Conservation (phyloP, 2,888 invertebrate species). For the Muschampia plurimacula region DNA sequence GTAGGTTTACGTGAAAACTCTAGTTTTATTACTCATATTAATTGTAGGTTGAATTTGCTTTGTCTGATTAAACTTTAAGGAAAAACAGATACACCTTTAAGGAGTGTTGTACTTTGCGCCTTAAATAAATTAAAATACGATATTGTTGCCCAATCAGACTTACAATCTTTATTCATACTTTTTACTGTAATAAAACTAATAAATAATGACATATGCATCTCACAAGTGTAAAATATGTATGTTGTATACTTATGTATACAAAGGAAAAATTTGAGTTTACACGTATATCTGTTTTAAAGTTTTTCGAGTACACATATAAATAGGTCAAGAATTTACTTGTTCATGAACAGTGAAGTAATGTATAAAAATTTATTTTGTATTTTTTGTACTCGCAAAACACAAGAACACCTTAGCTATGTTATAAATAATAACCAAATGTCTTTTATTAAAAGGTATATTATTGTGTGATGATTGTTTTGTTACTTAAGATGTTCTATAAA, state of each 20-base stretch:
- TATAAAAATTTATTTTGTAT: neutral
- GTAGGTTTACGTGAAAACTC: conserved; percentile 30
- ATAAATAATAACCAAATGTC: conserved; percentile 61
- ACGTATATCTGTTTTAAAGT: conserved; percentile 27
- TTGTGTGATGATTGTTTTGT: conserved; percentile 80
- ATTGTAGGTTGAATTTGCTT: neutral
- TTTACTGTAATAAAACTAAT: no score
- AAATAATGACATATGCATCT: no score
- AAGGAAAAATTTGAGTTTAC: conserved; percentile 24
- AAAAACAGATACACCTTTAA: no score
- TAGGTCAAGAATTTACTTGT: neutral
- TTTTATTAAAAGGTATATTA: conserved; percentile 74
- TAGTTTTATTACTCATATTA: conserved; percentile 5
- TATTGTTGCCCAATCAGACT: no score
- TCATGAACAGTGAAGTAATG: neutral
- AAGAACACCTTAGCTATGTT: conserved; percentile 48
- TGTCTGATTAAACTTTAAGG: no score
- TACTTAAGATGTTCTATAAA: conserved; percentile 61
- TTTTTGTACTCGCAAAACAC: conserved; percentile 41
- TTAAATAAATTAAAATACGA: no score
- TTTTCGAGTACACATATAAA: conserved; percentile 19
- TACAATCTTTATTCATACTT: no score
- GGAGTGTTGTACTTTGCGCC: no score
- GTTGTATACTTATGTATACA: neutral
- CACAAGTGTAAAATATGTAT: no score